These are phyloP conservation scores for Cheilosia vernalis DNA, from an alignment of 2,888 invertebrate genomes.

Conservation along the genomic window DNA sequence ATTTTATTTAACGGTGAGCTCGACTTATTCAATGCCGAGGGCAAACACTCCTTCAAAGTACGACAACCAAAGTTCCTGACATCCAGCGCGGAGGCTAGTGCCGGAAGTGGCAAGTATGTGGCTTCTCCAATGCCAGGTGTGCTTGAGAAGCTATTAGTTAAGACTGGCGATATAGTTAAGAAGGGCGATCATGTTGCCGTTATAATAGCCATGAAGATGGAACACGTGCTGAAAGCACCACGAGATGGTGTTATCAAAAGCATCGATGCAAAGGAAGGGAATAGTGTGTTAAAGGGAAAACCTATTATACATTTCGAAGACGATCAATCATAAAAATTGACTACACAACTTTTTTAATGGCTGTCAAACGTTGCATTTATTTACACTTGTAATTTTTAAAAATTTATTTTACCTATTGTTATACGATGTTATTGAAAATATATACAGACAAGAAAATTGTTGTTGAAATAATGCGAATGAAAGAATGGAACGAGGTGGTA, in stretches of 20 bases:
- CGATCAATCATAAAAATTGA: slow-evolving; percentile 71
- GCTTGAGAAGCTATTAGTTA: slow-evolving; percentile 94
- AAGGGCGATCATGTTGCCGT: slow-evolving; percentile 96
- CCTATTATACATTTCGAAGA: slow-evolving; percentile 86
- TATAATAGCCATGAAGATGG: slow-evolving; percentile 99
- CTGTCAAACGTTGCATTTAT: slow-evolving; percentile 78
- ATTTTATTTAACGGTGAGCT: slow-evolving; percentile 85
- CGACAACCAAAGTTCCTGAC: slow-evolving; percentile 86
- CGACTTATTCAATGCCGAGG: slow-evolving; percentile 88
- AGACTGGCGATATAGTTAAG: slow-evolving; percentile 91
- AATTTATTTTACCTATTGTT: slow-evolving; percentile 7
- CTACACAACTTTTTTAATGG: slow-evolving; percentile 2
- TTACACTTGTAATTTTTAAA: slow-evolving; percentile 48
- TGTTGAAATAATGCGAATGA: no score
- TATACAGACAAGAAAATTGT: not conserved
- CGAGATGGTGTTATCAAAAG: slow-evolving; percentile 90
- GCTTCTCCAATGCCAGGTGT: slow-evolving; percentile 98
- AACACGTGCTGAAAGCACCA: slow-evolving; percentile 95
- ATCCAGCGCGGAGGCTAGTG: slow-evolving; percentile 81
- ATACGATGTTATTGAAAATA: slow-evolving; percentile 2
- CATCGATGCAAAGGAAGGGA: slow-evolving; percentile 89
- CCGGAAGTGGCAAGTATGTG: slow-evolving; percentile 85
- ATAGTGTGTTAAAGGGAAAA: slow-evolving; percentile 91
- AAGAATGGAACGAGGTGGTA: no score
- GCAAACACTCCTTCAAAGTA: slow-evolving; percentile 87